Evolutionary conservation across 2,113 vertebrate species (phyloP).

Genomic region (Spilogale gracilis): DNA sequence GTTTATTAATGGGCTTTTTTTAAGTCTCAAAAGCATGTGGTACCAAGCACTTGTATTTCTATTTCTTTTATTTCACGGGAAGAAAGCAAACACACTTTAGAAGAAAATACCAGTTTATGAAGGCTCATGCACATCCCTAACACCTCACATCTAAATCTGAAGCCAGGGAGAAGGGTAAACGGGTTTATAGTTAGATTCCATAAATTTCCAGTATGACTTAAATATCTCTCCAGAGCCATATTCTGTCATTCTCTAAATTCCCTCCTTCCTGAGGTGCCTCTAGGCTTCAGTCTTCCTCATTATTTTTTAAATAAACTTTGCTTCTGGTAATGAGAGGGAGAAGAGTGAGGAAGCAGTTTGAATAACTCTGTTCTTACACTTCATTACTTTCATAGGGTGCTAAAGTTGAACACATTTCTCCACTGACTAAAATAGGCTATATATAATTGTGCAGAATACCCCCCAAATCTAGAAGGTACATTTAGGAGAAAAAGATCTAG

Average conservation of each 20-base stretch:
- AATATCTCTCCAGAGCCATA: background rate
- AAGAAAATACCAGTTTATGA: background rate
- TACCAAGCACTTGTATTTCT: constrained; percentile 73
- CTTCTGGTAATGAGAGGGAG: background rate
- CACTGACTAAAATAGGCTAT: background rate
- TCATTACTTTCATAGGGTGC: background rate
- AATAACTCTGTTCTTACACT: background rate
- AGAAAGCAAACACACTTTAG: background rate
- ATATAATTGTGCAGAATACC: background rate
- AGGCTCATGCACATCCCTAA: background rate
- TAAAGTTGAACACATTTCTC: constrained; percentile 19
- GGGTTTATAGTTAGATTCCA: background rate
- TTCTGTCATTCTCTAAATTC: background rate
- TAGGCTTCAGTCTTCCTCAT: background rate
- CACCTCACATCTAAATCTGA: background rate
- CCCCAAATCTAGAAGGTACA: constrained; percentile 28
- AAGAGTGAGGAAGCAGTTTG: background rate
- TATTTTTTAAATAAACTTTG: constrained; percentile 9
- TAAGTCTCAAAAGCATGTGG: constrained; percentile 62
- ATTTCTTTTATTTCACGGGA: background rate
- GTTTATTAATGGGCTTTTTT: constrained; percentile 22
- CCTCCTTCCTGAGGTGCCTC: background rate
- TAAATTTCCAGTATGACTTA: background rate
- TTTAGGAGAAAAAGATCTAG: background rate
- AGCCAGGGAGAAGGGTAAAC: background rate